Evolutionary conservation across 2,113 vertebrate genomes (phyloP), one percentile per base, ranked within the genome.

Genomic region (Petromus typicus): DNA sequence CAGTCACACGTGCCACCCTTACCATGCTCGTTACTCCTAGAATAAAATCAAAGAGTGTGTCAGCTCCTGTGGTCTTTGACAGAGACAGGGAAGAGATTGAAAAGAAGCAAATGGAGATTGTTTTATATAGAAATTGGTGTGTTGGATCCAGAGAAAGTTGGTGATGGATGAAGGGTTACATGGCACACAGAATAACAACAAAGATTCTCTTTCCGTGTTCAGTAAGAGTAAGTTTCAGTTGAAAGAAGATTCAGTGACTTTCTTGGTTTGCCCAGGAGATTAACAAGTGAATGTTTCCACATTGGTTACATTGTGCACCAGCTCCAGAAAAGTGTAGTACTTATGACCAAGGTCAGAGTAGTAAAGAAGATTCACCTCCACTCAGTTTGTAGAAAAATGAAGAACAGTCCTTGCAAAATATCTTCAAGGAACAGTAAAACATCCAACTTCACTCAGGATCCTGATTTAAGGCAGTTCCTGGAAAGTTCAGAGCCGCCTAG

Each of bases 191-290:
- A 98, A 99, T 99, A 94, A 99, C 99, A 11, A 99, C 99, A 61
- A 99, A 99, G 99, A 99, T 99, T 7, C 99, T 45, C 98, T 99
- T 95, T 98, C 99, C 37, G 34, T 66, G 30, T 66, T 66, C 13
- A 66, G 63, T 66, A 66, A 66, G 30, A 34, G 63, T 66, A 66
- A 97, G 95, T 99, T 99, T 99, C 99, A 16, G 99, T 99, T 76
- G 99, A 97, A 97, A n/a, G n/a, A n/a, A n/a, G n/a, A n/a, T 99
- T 99, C 98, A 99, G 99, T 97, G 99, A 99, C 95, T 99, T 99
- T 81, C 99, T 99, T 94, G 99, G 99, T 91, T 98, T 99, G 91
- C 99, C 99, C 98, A 99, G 99, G 98, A 99, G 99, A 98, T 98
- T 99, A 97, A 99, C 99, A 97, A 99, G 98, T 37, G 97, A 99